These are phyloP conservation scores for Felis catus DNA, from an alignment of 2,113 vertebrate species.

Conservation along the genomic window F.catus_Fca126_mat1.0 CM031425.1:6391001-6391500, in stretches of 20 bases:
- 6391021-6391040: too few species aligned
- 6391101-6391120: too few species aligned
- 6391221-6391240: constrained; percentile 14
- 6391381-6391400: constrained; percentile 19
- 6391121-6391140: too few species aligned
- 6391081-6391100: too few species aligned
- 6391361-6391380: constrained; percentile 25
- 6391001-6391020: too few species aligned
- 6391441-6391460: neutral
- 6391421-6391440: neutral
- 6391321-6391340: neutral
- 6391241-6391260: neutral
- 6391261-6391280: constrained; percentile 6
- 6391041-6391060: too few species aligned
- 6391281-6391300: constrained; percentile 21
- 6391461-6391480: neutral
- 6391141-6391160: too few species aligned
- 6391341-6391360: constrained; percentile 28
- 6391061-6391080: too few species aligned
- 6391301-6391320: neutral
- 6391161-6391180: too few species aligned
- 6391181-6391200: too few species aligned
- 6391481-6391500: neutral
- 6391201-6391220: neutral
- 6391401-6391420: neutral